phyloP scores from a whole-genome alignment of 2,797 vertebrate species.

The Premnoplex brunnescens region DNA sequence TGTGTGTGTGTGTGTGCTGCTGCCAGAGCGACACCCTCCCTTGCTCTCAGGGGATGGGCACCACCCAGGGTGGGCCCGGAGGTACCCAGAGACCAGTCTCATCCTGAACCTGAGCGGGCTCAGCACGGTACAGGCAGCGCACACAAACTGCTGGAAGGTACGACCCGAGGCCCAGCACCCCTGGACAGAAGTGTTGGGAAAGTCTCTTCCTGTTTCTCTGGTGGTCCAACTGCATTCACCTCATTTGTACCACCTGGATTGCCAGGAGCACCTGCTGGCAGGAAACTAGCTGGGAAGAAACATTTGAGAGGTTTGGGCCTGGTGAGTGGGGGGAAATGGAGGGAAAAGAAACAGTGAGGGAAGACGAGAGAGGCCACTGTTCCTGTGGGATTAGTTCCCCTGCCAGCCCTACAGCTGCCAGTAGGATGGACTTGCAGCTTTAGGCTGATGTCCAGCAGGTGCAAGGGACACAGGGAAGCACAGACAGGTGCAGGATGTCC shows the following conservation, averaged over 20 bases:
- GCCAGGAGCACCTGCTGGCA: neutral
- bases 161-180: rapidly evolving
- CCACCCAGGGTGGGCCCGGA: too few species aligned
- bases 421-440: neutral
- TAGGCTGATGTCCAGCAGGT: neutral
- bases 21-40: too few species aligned
- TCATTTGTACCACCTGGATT: rapidly evolving
- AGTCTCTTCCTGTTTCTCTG: neutral
- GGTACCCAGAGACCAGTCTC: neutral
- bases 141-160: rapidly evolving
- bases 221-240: neutral
- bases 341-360: rapidly evolving
- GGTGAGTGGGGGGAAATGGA: neutral
- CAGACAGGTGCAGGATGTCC: neutral
- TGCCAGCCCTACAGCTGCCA: neutral
- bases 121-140: neutral
- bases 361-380: rapidly evolving
- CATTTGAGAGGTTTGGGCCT: neutral
- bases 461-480: neutral
- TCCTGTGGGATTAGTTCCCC: neutral
- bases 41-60: rapidly evolving
- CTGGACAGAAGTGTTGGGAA: neutral
- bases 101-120: neutral
- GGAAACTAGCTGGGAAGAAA: neutral
- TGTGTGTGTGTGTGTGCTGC: neutral